Percentiles rank a stretch among this genome's conserved stretches.
Conservation (phyloP, 2,888 invertebrate genomes). For the Morpho helenor region DNA sequence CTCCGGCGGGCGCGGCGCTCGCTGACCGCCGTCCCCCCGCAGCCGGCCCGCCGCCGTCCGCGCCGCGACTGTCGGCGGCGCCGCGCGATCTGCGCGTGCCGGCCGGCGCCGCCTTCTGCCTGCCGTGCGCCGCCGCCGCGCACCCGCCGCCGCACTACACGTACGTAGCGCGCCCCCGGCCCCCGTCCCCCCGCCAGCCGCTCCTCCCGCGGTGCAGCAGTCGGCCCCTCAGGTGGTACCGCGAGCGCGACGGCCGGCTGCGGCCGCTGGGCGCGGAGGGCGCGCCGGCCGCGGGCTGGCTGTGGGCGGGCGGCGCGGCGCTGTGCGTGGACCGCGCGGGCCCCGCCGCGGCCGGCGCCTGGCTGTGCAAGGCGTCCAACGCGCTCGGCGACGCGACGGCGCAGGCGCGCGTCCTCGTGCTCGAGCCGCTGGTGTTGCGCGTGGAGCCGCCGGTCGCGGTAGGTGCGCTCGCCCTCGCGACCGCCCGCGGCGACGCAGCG, state of each 20-base stretch:
- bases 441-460: constrained; percentile 80
- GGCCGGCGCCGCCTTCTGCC: constrained; percentile 79
- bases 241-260: constrained; percentile 75
- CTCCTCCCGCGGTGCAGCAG: not conserved
- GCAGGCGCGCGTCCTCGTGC: constrained; percentile 80
- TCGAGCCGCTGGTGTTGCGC: constrained; percentile 79
- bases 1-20: too few relatives aligned
- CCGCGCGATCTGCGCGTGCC: constrained; percentile 72
- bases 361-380: constrained; percentile 85
- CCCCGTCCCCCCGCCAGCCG: too few relatives aligned
- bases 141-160: constrained; percentile 82
- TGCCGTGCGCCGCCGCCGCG: constrained; percentile 82
- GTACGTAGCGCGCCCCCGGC: constrained; percentile 43
- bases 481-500: not conserved
- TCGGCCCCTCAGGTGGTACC: constrained; percentile 68
- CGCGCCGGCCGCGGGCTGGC: constrained; percentile 72
- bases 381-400: constrained; percentile 82
- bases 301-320: constrained; percentile 85
- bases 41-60: constrained; percentile 56
- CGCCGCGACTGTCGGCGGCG: constrained; percentile 77
- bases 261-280: constrained; percentile 40
- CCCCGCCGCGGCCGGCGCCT: constrained; percentile 81
- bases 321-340: constrained; percentile 82
- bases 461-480: constrained; percentile 21
- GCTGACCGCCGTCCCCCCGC: constrained; percentile 2